Evolutionary conservation across 1,140 invertebrate genomes (phyloP).

Genomic region (Dreissena rostriformis): DNA sequence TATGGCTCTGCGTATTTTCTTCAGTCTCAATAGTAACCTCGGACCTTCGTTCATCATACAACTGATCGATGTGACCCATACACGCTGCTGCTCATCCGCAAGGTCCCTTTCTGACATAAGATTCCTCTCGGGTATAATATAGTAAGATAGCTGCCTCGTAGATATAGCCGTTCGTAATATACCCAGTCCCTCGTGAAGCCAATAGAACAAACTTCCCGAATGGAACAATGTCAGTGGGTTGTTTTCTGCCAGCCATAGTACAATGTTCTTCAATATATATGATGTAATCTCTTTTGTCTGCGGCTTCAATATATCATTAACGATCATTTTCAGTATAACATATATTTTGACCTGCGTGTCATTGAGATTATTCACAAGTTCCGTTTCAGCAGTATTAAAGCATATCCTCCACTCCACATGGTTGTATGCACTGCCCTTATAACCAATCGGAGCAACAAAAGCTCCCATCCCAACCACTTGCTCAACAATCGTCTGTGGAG

Average conservation of each 20-base stretch:
- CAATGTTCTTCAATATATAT: conserved; percentile 8
- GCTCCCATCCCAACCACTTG: background rate
- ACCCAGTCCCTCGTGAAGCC: background rate
- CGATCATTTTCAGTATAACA: background rate
- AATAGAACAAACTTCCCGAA: background rate
- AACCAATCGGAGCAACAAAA: conserved; percentile 12
- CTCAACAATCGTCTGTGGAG: background rate
- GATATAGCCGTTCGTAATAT: background rate
- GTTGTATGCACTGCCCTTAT: background rate
- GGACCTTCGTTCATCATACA: too few species aligned
- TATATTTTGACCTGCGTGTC: background rate
- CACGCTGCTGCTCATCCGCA: too few species aligned
- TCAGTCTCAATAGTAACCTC: too few species aligned
- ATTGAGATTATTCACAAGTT: conserved; percentile 8
- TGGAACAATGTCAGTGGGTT: background rate
- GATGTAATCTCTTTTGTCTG: conserved; percentile 2
- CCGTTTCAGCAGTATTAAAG: background rate
- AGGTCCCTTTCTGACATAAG: background rate
- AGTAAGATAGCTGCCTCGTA: background rate
- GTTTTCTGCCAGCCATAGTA: conserved; percentile 22
- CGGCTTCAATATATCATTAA: conserved; percentile 3
- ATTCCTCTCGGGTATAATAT: conserved; percentile 16
- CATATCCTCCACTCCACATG: conserved; percentile 19
- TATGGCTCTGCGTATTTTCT: too few species aligned
- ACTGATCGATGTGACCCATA: too few species aligned